Conservation (phyloP, 2,113 vertebrate species). For the Centropus bengalensis region DNA sequence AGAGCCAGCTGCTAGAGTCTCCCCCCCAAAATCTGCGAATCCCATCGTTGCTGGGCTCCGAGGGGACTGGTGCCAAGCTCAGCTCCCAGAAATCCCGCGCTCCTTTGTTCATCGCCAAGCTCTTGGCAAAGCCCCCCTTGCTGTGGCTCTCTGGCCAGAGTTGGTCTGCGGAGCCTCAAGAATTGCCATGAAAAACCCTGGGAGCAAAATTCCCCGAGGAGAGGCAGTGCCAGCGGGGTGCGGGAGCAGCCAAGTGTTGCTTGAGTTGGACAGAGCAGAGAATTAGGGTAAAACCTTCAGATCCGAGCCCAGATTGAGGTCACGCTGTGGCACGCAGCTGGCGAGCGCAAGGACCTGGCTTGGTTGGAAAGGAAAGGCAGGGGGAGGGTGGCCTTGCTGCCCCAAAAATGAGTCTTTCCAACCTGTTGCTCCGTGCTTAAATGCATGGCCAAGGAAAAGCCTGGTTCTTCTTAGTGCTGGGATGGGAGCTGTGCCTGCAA, state of each 20-base stretch:
- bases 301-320: rapidly evolving
- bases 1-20: not conserved
- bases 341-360: rapidly evolving
- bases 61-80: not conserved
- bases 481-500: not conserved
- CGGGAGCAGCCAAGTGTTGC: not conserved
- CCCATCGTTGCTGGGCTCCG: not conserved
- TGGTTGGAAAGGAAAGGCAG: not conserved
- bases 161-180: not conserved
- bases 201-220: not conserved
- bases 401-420: not conserved
- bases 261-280: not conserved
- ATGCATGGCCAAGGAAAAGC: rapidly evolving
- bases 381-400: rapidly evolving
- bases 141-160: not conserved
- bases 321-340: rapidly evolving
- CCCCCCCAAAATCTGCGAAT: not conserved
- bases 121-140: not conserved
- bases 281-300: not conserved
- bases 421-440: not conserved
- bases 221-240: not conserved
- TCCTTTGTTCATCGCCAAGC: conserved; percentile 43
- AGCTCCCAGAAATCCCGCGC: not conserved
- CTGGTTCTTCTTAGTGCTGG: rapidly evolving
- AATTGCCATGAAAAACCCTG: not conserved